Evolutionary conservation across 92 coral and sea anemone species (phyloP).

Genomic region (Palythoa heliodiscus): DNA sequence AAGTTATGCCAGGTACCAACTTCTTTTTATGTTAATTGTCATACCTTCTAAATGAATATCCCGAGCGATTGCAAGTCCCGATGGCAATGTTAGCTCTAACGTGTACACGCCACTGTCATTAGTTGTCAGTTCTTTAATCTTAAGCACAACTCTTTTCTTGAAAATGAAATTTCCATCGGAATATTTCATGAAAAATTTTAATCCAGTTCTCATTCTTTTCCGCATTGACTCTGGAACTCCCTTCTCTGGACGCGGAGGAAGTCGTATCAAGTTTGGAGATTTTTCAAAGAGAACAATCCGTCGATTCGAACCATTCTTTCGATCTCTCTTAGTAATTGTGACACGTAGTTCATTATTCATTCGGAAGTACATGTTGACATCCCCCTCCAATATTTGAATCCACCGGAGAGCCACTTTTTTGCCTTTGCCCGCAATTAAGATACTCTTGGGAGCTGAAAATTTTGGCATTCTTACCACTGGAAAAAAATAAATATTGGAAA

Average conservation of each 20-base stretch:
- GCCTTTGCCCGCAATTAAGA: conserved; percentile 17
- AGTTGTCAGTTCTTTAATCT: conserved; percentile 12
- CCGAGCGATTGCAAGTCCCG: background rate
- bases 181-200: conserved; percentile 3
- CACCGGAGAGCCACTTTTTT: conserved; percentile 30
- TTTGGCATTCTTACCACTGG: conserved; percentile 33
- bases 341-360: conserved; percentile 23
- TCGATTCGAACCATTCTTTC: background rate
- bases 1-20: no score
- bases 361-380: conserved; percentile 9
- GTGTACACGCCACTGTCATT: conserved; percentile 27
- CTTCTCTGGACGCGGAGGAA: conserved; percentile 14
- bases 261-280: conserved; percentile 4
- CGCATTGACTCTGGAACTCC: conserved; percentile 13
- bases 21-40: background rate
- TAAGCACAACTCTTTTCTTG: conserved; percentile 11
- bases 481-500: background rate
- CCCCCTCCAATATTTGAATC: conserved; percentile 10
- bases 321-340: conserved; percentile 4
- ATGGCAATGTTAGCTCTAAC: conserved; percentile 8
- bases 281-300: conserved; percentile 20
- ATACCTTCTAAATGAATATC: conserved; percentile 34
- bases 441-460: background rate
- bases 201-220: conserved; percentile 3
- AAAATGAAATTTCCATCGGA: conserved; percentile 7